phyloP scores from a whole-genome alignment of 2,888 invertebrate genomes.

The Aphrophora alni region DNA sequence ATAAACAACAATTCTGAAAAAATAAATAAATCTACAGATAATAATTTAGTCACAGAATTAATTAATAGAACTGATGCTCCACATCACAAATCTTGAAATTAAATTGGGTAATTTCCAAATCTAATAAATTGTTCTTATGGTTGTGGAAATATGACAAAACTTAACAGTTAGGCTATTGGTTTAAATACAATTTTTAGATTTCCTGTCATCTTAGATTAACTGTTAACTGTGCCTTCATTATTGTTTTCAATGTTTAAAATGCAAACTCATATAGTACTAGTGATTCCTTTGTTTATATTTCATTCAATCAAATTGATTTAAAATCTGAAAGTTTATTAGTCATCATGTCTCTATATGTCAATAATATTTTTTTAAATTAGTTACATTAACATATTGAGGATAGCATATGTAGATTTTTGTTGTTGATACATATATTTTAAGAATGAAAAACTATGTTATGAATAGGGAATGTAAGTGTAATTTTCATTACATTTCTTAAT shows the following conservation, averaged over 20 bases:
- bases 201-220: neutral
- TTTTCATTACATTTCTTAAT: too few species aligned
- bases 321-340: too few species aligned
- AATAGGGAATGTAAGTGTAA: too few species aligned
- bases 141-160: neutral
- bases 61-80: neutral
- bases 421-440: too few species aligned
- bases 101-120: neutral
- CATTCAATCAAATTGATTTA: too few species aligned
- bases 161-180: neutral
- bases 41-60: neutral
- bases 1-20: neutral
- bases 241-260: neutral
- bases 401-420: too few species aligned
- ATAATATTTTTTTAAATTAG: too few species aligned
- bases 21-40: neutral
- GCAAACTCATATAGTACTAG: too few species aligned
- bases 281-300: too few species aligned
- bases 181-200: neutral
- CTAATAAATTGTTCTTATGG: neutral
- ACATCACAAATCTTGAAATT: neutral
- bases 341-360: too few species aligned
- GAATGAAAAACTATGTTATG: too few species aligned
- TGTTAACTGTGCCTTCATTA: neutral
- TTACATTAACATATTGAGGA: too few species aligned